Evolutionary conservation across 2,888 invertebrate genomes (phyloP).

Genomic region (Adelphocoris suturalis): DNA sequence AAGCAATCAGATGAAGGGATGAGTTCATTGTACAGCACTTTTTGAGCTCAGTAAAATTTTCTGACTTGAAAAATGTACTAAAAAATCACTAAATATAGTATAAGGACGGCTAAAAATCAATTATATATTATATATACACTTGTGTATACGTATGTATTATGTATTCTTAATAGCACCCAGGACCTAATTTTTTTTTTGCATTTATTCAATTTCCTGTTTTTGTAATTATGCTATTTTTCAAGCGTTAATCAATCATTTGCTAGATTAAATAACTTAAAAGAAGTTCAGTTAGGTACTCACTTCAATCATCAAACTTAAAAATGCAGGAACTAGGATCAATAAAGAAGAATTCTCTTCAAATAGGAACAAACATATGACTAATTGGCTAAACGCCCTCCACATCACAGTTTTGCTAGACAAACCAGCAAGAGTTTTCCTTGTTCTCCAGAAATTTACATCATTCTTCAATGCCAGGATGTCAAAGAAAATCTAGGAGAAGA

Average conservation of each 20-base stretch:
- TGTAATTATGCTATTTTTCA: neutral
- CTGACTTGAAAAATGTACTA: too few relatives aligned
- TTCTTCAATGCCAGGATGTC: constrained; percentile 99
- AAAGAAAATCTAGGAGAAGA: constrained; percentile 84
- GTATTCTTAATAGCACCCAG: too few relatives aligned
- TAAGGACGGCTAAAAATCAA: too few relatives aligned
- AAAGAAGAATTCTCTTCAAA: constrained; percentile 95
- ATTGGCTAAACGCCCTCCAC: constrained; percentile 96
- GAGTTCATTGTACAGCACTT: too few relatives aligned
- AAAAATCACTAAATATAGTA: too few relatives aligned
- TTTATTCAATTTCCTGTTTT: neutral
- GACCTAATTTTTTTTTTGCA: too few relatives aligned
- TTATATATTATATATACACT: too few relatives aligned
- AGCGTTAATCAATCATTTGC: neutral
- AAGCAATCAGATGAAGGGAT: too few relatives aligned
- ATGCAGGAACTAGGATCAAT: constrained; percentile 91
- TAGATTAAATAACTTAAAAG: neutral
- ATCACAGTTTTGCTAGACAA: constrained; percentile 92
- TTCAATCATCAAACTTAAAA: constrained; percentile 93
- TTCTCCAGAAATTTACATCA: constrained; percentile 96
- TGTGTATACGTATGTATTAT: too few relatives aligned
- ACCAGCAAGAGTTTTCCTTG: constrained; percentile 91
- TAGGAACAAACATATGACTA: constrained; percentile 94
- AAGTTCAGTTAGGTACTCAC: constrained; percentile 80
- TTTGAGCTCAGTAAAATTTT: too few relatives aligned